phyloP scores from a whole-genome alignment of 2,888 invertebrate species.

The Tribolium freemani region DNA sequence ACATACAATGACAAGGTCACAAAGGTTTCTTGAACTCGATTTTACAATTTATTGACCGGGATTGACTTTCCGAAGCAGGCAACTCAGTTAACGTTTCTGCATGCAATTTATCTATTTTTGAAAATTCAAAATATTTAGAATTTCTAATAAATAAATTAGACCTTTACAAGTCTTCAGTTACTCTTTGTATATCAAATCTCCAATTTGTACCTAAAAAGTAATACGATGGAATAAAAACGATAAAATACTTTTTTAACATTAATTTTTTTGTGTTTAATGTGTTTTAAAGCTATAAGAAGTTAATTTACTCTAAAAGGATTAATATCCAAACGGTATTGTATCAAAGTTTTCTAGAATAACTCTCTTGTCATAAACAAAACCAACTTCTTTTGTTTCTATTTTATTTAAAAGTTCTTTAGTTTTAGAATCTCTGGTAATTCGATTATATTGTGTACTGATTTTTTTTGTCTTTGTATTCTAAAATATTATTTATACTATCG shows the following conservation, averaged over 20 bases:
- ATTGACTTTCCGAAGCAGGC: conserved; percentile 9
- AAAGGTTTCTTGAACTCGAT: conserved; percentile 20
- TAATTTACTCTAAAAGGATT: conserved; percentile 21
- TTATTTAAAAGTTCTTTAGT: no score
- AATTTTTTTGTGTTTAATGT: conserved; percentile 27
- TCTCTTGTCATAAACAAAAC: no score
- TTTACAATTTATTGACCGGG: no score
- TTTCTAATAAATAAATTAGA: conserved; percentile 27
- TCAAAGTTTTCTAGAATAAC: no score
- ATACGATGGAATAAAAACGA: conserved; percentile 17
- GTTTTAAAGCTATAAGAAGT: no score
- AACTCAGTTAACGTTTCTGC: conserved; percentile 27
- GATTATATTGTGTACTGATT: no score
- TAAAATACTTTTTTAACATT: conserved; percentile 23
- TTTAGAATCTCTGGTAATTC: no score
- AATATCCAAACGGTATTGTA: no score
- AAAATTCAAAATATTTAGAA: conserved; percentile 25
- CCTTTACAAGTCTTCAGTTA: conserved; percentile 25
- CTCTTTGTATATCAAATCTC: conserved; percentile 21
- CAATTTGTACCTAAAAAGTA: conserved; percentile 16
- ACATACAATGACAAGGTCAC: conserved; percentile 13
- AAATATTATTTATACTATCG: no score
- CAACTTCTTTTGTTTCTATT: no score
- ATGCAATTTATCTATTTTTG: conserved; percentile 30
- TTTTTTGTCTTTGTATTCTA: no score